Conservation (phyloP, 2,797 vertebrate genomes). For the Myotis findleyi region DNA sequence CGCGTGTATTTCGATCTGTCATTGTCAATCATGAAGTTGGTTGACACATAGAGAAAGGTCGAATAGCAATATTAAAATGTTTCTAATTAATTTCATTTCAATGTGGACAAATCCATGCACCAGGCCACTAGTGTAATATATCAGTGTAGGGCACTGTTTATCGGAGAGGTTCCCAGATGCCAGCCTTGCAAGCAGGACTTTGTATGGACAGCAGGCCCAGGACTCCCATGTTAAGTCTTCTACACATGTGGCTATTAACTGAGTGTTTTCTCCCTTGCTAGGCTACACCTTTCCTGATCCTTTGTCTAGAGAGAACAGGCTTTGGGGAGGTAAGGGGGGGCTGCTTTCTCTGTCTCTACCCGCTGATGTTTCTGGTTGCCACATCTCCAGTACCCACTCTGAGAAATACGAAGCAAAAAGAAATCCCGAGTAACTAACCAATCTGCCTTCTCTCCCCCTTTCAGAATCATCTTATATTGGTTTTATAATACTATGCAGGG, state of each 20-base stretch:
- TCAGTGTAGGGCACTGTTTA: neutral
- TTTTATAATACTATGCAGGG: neutral
- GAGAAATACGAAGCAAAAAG: neutral
- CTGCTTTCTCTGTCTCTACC: neutral
- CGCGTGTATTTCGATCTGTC: too few species aligned
- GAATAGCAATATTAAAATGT: too few species aligned
- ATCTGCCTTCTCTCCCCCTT: neutral
- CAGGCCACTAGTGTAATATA: neutral
- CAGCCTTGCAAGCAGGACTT: neutral
- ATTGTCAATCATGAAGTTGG: too few species aligned
- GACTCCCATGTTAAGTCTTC: neutral
- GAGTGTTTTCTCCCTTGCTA: slow-evolving; percentile 21
- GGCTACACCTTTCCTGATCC: neutral
- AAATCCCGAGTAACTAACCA: neutral
- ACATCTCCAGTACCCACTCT: neutral
- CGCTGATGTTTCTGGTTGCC: neutral
- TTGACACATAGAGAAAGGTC: too few species aligned
- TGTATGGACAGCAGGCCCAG: neutral
- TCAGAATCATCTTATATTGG: neutral
- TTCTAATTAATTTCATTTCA: too few species aligned
- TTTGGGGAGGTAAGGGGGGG: neutral
- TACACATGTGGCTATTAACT: neutral
- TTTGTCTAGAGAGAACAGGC: neutral
- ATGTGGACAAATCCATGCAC: too few species aligned
- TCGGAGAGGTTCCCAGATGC: neutral